A percentile compares a stretch with the other conserved stretches of the same genome.
These are phyloP conservation scores for Chauna torquata DNA, from an alignment of 2,113 vertebrate genomes.

Conservation along the genomic window DNA sequence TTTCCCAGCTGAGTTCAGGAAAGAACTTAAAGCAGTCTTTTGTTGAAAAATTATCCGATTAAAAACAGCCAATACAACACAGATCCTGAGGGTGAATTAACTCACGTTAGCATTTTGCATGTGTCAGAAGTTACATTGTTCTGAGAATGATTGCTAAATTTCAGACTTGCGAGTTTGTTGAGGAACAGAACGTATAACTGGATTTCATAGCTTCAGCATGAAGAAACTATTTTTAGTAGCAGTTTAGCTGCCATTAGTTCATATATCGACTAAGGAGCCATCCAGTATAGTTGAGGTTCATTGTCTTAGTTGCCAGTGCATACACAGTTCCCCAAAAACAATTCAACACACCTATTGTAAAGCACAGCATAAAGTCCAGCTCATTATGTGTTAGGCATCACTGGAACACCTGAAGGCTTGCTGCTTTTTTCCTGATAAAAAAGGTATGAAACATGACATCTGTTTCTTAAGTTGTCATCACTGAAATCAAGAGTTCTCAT, in stretches of 20 bases:
- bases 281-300: conserved; percentile 77
- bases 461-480: conserved; percentile 72
- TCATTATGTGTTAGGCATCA: conserved; percentile 81
- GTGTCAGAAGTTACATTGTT: conserved; percentile 67
- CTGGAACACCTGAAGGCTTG: conserved; percentile 86
- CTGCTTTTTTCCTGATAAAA: conserved; percentile 85
- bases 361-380: conserved; percentile 80
- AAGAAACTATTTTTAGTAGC: conserved; percentile 68
- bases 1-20: conserved; percentile 57
- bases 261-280: conserved; percentile 65
- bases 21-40: conserved; percentile 59
- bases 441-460: conserved; percentile 82
- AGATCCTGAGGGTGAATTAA: conserved; percentile 65
- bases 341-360: conserved; percentile 79
- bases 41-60: conserved; percentile 43
- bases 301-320: conserved; percentile 79
- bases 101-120: conserved; percentile 48
- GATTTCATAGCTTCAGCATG: conserved; percentile 66
- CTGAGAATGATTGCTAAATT: conserved; percentile 55
- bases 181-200: conserved; percentile 44
- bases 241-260: conserved; percentile 81
- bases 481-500: conserved; percentile 74
- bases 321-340: conserved; percentile 75
- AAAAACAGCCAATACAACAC: conserved; percentile 53
- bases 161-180: conserved; percentile 39